phyloP scores from a whole-genome alignment of 1,140 invertebrate genomes.

The Arctopsyche grandis region DNA sequence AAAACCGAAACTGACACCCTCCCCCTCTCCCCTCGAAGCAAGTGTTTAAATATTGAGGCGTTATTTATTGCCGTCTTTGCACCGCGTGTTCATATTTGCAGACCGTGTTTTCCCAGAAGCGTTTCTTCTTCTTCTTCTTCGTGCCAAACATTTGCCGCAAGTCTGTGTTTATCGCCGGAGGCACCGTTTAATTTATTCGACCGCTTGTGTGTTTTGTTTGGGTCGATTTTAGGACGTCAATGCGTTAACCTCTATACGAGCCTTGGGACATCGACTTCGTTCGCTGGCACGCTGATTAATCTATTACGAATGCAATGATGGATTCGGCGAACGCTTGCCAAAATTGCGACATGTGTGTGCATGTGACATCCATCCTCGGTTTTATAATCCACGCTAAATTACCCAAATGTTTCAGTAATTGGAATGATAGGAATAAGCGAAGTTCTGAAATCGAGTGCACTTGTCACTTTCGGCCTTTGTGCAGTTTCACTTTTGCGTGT shows the following conservation, averaged over 20 bases:
- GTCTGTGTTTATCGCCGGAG: neutral
- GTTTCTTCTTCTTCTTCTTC: neutral
- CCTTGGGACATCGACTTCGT: neutral
- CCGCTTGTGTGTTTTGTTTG: neutral
- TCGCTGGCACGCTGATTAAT: slow-evolving; percentile 11
- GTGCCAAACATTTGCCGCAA: slow-evolving; percentile 2
- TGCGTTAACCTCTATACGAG: slow-evolving; percentile 1
- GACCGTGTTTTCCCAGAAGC: slow-evolving; percentile 15
- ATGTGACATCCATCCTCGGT: neutral
- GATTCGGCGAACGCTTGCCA: neutral
- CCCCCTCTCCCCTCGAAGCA: slow-evolving; percentile 1
- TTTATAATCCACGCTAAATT: too few species aligned
- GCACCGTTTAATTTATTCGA: neutral
- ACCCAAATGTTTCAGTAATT: too few species aligned
- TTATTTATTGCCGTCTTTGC: slow-evolving; percentile 33
- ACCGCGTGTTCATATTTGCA: slow-evolving; percentile 48
- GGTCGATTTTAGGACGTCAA: neutral
- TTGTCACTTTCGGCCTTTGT: too few species aligned
- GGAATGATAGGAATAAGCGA: too few species aligned
- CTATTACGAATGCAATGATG: neutral
- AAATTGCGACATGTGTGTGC: neutral
- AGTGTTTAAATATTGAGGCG: slow-evolving; percentile 49
- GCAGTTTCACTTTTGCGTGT: too few species aligned
- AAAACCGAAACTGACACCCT: neutral
- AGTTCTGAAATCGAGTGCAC: too few species aligned